Base-by-base conservation (phyloP, 2,113 vertebrate species). In the Cichladusa arquata region DNA sequence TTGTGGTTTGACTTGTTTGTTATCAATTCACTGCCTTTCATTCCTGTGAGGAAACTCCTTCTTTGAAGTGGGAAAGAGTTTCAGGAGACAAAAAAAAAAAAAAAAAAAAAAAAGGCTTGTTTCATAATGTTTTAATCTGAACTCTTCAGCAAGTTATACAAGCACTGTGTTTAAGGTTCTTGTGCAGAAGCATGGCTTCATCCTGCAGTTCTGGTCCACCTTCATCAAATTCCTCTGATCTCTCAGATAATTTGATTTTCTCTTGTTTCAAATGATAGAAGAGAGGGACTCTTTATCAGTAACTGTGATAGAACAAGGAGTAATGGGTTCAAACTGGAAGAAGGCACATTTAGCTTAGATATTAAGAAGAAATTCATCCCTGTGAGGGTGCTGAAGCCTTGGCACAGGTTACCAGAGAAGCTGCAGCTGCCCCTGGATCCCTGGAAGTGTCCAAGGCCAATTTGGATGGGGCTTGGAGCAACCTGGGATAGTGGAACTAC, bases 1-100 rank as follows among this genome's bases (percentile, higher is more conserved):
- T 88, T 86, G 87, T 45, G 74, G 58, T 77, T 91, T 96, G 90
- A 58, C 76, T 90, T 91, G 90, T 80, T 94, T 97, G 93, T 88
- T 96, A 70, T 77, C 54, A 94, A n/a, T 38, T 47, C 67, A 12
- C 34, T 0, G 13, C 81, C 89, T 93, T 66, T 82, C 78, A 40
- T 81, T 86, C 85, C 54, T 72, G 44, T 86, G 33, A 93, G 86
- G 81, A 90, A 93, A 80, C n/a, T 79, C 22, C 3, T 34, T 62
- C 86, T 96, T 92, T 95, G 84, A 95, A 92, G 84, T 86, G 47
- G 45, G 78, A 54, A 90, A 72, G 36, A 53, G 69, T 70, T 88
- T 42, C 12, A 36, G 45, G 2, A 34, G 8, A 15, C 48, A 9
- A 22, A 19, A 50, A 57, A 22, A 19, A 50, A 58, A 8, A 19